These are phyloP conservation scores for Meloidogyne chitwoodi DNA, from an alignment of 1,140 invertebrate genomes.

Conservation along the genomic window DNA sequence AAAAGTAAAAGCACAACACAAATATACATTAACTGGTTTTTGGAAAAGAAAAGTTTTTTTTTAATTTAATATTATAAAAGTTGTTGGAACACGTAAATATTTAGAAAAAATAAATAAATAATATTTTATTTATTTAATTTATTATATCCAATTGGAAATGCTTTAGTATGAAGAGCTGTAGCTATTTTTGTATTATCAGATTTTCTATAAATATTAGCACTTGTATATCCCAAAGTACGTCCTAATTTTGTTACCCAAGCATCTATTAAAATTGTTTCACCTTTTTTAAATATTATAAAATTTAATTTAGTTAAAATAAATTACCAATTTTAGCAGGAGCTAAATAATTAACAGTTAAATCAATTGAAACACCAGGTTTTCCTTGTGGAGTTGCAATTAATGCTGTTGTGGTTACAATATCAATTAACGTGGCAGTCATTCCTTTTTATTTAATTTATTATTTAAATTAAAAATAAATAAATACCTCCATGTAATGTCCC, in stretches of 20 bases:
- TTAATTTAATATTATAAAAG: too few species aligned
- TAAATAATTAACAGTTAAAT: constrained; percentile 20
- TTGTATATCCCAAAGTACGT: neutral
- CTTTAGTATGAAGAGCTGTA: constrained; percentile 17
- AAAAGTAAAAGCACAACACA: too few species aligned
- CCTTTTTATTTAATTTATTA: neutral
- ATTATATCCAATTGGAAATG: constrained; percentile 4
- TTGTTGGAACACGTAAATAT: too few species aligned
- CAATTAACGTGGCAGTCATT: constrained; percentile 8
- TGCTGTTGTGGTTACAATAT: constrained; percentile 15
- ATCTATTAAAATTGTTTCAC: constrained; percentile 21
- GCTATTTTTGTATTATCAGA: constrained; percentile 5
- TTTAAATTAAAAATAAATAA: neutral
- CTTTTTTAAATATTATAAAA: too few species aligned
- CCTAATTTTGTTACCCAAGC: constrained; percentile 9
- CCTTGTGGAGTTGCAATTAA: constrained; percentile 7
- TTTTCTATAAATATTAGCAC: constrained; percentile 11
- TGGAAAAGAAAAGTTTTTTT: too few species aligned
- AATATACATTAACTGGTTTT: too few species aligned
- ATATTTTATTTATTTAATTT: neutral
- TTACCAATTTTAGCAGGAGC: constrained; percentile 12
- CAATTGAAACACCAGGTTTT: constrained; percentile 6
- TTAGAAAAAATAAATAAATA: too few species aligned
- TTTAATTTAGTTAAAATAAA: neutral
- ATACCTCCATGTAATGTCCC: constrained; percentile 17